A percentile compares a stretch with the other conserved stretches of the same genome.
Evolutionary conservation across 2,797 vertebrate species (phyloP).

Genomic region (Diceros bicornis): DNA sequence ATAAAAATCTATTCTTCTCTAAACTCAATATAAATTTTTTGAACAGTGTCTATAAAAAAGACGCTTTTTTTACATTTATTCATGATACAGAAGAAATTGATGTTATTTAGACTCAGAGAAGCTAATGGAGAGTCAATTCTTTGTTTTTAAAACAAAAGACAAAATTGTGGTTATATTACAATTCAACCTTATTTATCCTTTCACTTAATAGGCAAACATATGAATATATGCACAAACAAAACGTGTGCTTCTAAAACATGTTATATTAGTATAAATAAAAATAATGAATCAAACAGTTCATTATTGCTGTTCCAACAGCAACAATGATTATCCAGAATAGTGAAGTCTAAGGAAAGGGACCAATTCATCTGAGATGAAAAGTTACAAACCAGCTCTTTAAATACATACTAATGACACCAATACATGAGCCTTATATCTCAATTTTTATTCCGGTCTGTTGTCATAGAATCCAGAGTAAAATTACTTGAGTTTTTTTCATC

Average conservation of each 20-base stretch:
- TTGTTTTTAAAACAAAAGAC: neutral
- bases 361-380: neutral
- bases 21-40: neutral
- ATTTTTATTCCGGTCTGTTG: constrained; percentile 12
- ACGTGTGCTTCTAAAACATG: neutral
- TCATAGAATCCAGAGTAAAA: neutral
- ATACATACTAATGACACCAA: neutral
- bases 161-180: neutral
- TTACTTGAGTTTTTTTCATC: neutral
- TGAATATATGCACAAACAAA: neutral
- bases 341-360: neutral
- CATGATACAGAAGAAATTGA: neutral
- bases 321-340: neutral
- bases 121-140: neutral
- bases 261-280: neutral
- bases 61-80: neutral
- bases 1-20: neutral
- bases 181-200: neutral
- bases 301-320: neutral
- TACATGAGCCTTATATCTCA: neutral
- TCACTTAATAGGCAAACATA: neutral
- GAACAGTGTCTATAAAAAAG: neutral
- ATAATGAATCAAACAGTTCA: neutral
- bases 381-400: neutral
- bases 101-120: neutral